phyloP scores from a whole-genome alignment of 2,797 vertebrate species.

The Sebastes matsubarae region DNA sequence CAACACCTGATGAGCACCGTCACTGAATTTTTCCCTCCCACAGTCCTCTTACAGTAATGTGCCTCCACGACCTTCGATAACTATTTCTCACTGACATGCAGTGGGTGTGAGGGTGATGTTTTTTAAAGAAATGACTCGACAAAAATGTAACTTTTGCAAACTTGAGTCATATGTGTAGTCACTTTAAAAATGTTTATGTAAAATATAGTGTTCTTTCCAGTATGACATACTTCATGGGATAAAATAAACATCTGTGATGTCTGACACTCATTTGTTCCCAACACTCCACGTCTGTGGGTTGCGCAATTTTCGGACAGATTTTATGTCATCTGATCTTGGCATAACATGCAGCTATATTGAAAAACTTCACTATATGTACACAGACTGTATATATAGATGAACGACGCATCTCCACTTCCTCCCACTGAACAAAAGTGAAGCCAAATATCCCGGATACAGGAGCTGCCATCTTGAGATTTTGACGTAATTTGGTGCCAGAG shows the following conservation, averaged over 20 bases:
- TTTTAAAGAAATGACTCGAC: background rate
- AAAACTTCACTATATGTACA: no score
- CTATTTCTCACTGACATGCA: background rate
- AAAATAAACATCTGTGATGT: background rate
- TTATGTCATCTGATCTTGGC: background rate
- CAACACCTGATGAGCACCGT: background rate
- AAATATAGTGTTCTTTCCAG: background rate
- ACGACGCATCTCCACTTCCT: no score
- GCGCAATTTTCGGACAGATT: background rate
- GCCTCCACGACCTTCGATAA: background rate
- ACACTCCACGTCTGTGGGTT: no score
- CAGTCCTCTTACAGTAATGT: background rate
- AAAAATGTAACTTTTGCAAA: background rate
- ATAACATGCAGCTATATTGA: background rate
- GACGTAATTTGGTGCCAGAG: no score
- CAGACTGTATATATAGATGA: no score
- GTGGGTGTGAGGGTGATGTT: background rate
- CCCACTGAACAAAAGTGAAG: no score
- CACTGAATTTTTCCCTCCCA: background rate
- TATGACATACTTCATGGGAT: background rate
- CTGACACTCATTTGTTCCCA: background rate
- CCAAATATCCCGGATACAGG: no score
- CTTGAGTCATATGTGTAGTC: background rate
- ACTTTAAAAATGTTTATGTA: background rate
- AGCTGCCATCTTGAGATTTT: no score